Base-by-base conservation (phyloP, 1,140 invertebrate genomes). In the Pseudachorutes palmiensis region DNA sequence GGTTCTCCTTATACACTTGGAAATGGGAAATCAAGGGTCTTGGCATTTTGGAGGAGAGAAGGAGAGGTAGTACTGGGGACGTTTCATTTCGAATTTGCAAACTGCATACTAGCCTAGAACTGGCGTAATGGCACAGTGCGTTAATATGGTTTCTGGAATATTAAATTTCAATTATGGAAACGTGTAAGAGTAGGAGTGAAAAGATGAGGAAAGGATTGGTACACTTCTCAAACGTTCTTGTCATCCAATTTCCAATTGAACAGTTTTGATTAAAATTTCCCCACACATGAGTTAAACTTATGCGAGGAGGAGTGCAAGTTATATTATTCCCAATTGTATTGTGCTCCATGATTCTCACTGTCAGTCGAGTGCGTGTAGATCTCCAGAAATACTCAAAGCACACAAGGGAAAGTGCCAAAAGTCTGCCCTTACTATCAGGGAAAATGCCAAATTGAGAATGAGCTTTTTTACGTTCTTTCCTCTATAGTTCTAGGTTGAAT, bases 121-220 rank as follows among this genome's bases (percentile, higher is more conserved):
- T 57, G 3, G 14, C 9, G 36, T 45, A 19, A 45, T 45, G 36
- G 36, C 19, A 19, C 9, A 45, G 36, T n/a, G n/a, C n/a, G 12
- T 55, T 55, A 16, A 24, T 55, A 55, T 55, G 51, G 51, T 26
- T 55, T 55, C 14, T 55, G 12, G 14, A 55, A 55, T 55, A 55
- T 55, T 55, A 55, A 55, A 55, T 55, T 55, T 55, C 51, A 55
- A 55, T 55, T 55, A 55, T 16, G 24, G 51, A 22, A 22, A 24
- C 5, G 51, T 14, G 24, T 12, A 5, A 5, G 24, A 16, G 14
- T 14, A 55, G 51, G 24, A 55, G 9, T 55, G 51, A 26, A 55
- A 24, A 55, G 24, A 14, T 55, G 24, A 19, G 51, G 12, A 55
- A 55, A 55, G 12, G 51, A 45, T 45, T 45, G 9, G 9, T 12